Percentiles rank a stretch among this genome's conserved stretches.
phyloP scores from a whole-genome alignment of 2,113 vertebrate genomes.

The Cavia porcellus region DNA sequence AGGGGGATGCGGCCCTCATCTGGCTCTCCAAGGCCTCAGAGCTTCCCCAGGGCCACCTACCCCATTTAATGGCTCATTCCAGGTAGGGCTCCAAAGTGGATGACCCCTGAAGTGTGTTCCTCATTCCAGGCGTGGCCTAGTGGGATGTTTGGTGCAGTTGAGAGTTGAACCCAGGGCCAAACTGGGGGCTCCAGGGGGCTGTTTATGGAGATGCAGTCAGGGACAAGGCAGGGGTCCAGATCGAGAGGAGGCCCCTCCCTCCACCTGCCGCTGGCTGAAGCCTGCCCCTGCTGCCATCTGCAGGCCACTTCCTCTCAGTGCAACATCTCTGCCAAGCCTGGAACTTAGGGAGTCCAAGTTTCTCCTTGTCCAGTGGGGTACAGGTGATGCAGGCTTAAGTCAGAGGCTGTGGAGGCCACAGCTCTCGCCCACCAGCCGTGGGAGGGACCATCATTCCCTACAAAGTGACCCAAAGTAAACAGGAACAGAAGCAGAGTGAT shows the following conservation, averaged over 20 bases:
- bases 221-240: background rate
- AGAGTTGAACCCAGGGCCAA: background rate
- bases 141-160: background rate
- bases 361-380: background rate
- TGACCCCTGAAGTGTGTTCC: background rate
- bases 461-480: background rate
- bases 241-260: background rate
- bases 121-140: background rate
- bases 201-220: background rate
- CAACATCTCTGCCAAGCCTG: rapidly evolving
- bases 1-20: background rate
- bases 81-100: slow-evolving; percentile 57
- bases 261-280: background rate
- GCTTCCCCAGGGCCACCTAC: background rate
- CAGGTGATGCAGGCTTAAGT: background rate
- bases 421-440: background rate
- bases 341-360: background rate
- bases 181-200: background rate
- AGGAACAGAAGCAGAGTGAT: background rate
- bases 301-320: background rate
- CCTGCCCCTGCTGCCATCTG: slow-evolving; percentile 49
- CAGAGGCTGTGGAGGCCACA: background rate
- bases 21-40: background rate
- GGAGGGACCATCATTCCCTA: background rate
- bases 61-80: slow-evolving; percentile 58